These are phyloP conservation scores for Drosophila melanosoma DNA, from an alignment of 2,888 invertebrate genomes.

Conservation along the genomic window DNA sequence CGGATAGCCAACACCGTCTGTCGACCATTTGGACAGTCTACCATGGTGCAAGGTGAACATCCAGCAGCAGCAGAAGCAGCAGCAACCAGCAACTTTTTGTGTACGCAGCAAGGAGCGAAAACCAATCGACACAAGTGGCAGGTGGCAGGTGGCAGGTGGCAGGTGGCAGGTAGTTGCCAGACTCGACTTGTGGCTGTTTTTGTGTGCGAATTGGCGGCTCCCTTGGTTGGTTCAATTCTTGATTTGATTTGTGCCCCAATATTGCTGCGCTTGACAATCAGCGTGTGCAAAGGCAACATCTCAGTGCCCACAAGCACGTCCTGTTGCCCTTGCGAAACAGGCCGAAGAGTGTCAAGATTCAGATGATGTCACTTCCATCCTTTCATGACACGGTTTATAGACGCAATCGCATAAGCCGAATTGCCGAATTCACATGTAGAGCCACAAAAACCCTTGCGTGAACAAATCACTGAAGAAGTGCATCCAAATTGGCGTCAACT, in stretches of 20 bases:
- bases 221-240: constrained; percentile 8
- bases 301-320: constrained; percentile 13
- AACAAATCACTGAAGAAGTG: not conserved
- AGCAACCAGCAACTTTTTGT: constrained; percentile 15
- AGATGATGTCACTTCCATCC: constrained; percentile 24
- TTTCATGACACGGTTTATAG: constrained; percentile 35
- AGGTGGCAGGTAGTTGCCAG: constrained; percentile 12
- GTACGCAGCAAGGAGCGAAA: constrained; percentile 35
- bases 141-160: constrained; percentile 29
- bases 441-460: not conserved
- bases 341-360: constrained; percentile 24
- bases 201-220: constrained; percentile 36
- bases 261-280: constrained; percentile 19
- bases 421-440: not conserved
- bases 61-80: constrained; percentile 9
- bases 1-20: constrained; percentile 21
- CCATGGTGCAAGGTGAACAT: constrained; percentile 48
- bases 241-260: constrained; percentile 46
- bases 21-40: constrained; percentile 24
- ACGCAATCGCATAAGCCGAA: not conserved
- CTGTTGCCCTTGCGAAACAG: constrained; percentile 13
- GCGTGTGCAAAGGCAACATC: constrained; percentile 13
- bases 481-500: not conserved
- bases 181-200: constrained; percentile 20
- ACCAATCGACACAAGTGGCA: constrained; percentile 60